phyloP scores from a whole-genome alignment of 2,888 invertebrate species.

The Microplitis deprimator region DNA sequence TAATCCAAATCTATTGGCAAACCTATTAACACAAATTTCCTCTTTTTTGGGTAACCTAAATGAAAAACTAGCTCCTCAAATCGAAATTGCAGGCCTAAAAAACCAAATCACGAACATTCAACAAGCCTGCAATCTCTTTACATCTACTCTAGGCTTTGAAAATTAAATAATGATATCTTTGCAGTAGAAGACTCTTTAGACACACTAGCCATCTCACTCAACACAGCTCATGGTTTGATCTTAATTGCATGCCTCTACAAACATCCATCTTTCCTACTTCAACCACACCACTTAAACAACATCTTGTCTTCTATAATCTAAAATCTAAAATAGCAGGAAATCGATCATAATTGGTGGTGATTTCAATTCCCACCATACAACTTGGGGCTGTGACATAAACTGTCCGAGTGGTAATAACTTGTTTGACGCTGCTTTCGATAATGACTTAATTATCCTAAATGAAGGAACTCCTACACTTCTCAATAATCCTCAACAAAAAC shows the following conservation, averaged over 20 bases:
- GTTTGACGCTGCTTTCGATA: neutral
- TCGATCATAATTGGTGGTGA: constrained; percentile 31
- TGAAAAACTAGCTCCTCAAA: too few species aligned
- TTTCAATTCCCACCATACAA: constrained; percentile 40
- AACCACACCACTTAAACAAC: neutral
- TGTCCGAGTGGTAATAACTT: constrained; percentile 1
- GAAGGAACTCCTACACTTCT: constrained; percentile 32
- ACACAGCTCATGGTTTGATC: constrained; percentile 2
- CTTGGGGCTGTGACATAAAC: constrained; percentile 31
- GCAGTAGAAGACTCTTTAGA: constrained; percentile 20
- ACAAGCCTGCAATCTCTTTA: too few species aligned
- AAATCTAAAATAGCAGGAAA: neutral
- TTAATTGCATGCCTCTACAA: constrained; percentile 13
- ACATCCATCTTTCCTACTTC: neutral
- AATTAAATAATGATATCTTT: neutral
- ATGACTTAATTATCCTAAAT: constrained; percentile 35
- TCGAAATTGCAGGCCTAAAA: too few species aligned
- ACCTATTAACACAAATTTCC: too few species aligned
- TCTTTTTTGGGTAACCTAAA: too few species aligned
- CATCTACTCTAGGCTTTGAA: too few species aligned
- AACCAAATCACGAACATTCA: too few species aligned
- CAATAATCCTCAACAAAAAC: constrained; percentile 5
- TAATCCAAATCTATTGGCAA: too few species aligned
- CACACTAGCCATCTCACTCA: constrained; percentile 15
- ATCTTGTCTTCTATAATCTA: too few species aligned